Conservation (phyloP, 2,888 invertebrate species). For the Drosophila monieri region DNA sequence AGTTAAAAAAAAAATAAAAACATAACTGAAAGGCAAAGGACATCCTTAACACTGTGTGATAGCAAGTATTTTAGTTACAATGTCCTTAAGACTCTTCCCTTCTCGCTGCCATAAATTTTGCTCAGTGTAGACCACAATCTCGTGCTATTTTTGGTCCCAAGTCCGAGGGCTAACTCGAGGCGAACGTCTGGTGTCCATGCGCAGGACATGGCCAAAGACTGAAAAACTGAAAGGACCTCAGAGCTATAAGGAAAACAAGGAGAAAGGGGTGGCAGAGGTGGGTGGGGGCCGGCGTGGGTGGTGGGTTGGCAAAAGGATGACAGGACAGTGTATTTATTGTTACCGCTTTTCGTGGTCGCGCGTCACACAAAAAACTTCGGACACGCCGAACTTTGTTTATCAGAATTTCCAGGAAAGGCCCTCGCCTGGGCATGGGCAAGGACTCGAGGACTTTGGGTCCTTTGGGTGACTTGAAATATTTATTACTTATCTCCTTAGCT, state of each 20-base stretch:
- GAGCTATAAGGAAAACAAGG: neutral
- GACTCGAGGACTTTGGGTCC: conserved; percentile 23
- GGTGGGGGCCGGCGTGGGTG: neutral
- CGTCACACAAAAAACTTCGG: conserved; percentile 45
- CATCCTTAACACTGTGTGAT: neutral
- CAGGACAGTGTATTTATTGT: conserved; percentile 69
- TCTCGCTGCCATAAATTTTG: neutral
- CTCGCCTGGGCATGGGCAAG: neutral
- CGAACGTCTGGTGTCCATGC: conserved; percentile 42
- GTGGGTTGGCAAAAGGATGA: conserved; percentile 28
- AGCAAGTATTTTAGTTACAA: accelerated
- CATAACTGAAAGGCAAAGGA: neutral
- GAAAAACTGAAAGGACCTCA: conserved; percentile 11
- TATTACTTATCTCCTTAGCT: conserved; percentile 62
- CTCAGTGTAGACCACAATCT: conserved; percentile 2
- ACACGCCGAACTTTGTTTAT: conserved; percentile 45
- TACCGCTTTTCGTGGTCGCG: conserved; percentile 66
- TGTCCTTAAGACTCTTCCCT: neutral
- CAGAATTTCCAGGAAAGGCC: neutral
- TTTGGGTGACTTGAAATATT: conserved; percentile 67
- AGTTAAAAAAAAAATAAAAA: no score
- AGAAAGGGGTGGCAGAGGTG: neutral
- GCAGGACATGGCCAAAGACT: conserved; percentile 34
- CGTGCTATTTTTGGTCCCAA: conserved; percentile 35
- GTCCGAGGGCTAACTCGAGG: conserved; percentile 43